phyloP scores from a whole-genome alignment of 2,113 vertebrate genomes.

The Otolemur garnettii region DNA sequence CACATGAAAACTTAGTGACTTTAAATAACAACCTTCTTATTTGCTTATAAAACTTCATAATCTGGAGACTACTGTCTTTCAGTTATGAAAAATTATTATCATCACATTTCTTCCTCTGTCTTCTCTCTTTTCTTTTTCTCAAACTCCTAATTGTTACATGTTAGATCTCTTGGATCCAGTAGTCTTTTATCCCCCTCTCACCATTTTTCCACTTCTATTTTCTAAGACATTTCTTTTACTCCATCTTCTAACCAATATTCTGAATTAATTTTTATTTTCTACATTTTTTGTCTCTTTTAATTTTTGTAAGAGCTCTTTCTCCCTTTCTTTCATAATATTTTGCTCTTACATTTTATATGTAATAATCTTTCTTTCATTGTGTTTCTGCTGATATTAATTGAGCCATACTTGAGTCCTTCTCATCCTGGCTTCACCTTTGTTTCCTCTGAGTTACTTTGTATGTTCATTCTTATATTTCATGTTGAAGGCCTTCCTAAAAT shows the following conservation, averaged over 20 bases:
- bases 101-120: not conserved
- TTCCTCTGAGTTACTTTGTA: not conserved
- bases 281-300: not conserved
- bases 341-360: not conserved
- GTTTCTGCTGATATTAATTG: not conserved
- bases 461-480: not conserved
- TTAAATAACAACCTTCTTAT: not conserved
- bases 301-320: not conserved
- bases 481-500: not conserved
- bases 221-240: slow-evolving; percentile 22
- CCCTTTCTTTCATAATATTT: not conserved
- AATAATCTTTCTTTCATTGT: not conserved
- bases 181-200: not conserved
- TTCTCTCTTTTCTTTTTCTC: not conserved
- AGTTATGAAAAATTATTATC: not conserved
- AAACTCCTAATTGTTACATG: not conserved
- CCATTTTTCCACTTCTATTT: not conserved
- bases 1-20: not conserved
- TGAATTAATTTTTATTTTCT: not conserved
- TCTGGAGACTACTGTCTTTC: not conserved
- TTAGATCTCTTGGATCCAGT: not conserved
- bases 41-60: not conserved
- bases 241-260: not conserved
- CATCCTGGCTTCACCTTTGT: not conserved
- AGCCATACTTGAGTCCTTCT: not conserved